phyloP scores from a whole-genome alignment of 1,140 invertebrate species.

The Chymomyza costata region DNA sequence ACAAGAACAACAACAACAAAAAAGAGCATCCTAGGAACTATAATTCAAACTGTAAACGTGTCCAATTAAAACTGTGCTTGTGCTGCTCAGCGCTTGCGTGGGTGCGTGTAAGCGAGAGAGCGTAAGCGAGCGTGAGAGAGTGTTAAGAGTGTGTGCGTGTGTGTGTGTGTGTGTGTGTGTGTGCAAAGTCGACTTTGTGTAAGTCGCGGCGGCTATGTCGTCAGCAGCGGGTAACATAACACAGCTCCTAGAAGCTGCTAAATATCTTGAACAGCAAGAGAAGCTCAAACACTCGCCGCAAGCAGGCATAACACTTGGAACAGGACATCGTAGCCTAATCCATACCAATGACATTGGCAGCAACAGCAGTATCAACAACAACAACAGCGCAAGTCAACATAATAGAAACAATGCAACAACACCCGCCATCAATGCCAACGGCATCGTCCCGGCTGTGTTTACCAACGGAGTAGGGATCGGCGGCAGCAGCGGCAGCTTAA shows the following conservation, averaged over 20 bases:
- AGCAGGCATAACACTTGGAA: slow-evolving; percentile 1
- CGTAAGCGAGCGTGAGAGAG: slow-evolving; percentile 15
- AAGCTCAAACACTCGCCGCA: slow-evolving; percentile 28
- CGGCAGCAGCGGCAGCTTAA: slow-evolving; percentile 9
- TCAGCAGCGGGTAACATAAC: slow-evolving; percentile 36
- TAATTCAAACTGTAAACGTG: no score
- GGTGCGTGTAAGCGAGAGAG: slow-evolving; percentile 8
- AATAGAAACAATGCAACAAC: slow-evolving; percentile 51
- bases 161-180: slow-evolving; percentile 17
- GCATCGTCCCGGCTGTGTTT: slow-evolving; percentile 20
- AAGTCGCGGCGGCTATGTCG: slow-evolving; percentile 52
- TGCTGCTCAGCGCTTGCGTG: slow-evolving; percentile 10
- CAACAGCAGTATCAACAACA: slow-evolving; percentile 29
- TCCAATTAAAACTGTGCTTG: no score
- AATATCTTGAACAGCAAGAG: slow-evolving; percentile 45
- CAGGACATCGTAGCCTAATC: slow-evolving; percentile 7
- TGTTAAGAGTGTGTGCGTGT: slow-evolving; percentile 19
- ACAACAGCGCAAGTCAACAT: slow-evolving; percentile 51
- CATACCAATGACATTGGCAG: slow-evolving; percentile 12
- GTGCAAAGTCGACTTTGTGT: background rate
- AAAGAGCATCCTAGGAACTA: no score
- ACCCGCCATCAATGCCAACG: slow-evolving; percentile 29
- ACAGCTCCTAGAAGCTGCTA: slow-evolving; percentile 47
- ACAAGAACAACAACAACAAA: no score
- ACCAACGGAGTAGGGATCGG: slow-evolving; percentile 5